A percentile compares a stretch with the other conserved stretches of the same genome.
These are phyloP conservation scores for Monopterus albus DNA, from an alignment of 2,113 vertebrate genomes.

Conservation along the genomic window DNA sequence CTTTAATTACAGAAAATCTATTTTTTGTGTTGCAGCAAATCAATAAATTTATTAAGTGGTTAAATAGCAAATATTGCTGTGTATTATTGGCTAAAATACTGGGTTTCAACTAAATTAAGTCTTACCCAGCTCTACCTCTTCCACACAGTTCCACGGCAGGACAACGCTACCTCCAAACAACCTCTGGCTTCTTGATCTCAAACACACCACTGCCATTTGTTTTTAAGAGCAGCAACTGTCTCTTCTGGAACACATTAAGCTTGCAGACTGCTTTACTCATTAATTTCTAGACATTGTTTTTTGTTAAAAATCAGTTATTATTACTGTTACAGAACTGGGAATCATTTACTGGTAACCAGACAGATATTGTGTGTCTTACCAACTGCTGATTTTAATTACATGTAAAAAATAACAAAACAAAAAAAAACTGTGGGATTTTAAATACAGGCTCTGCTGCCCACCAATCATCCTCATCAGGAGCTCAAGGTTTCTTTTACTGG, in stretches of 20 bases:
- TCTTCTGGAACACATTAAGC: neutral
- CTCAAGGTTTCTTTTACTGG: constrained; percentile 34
- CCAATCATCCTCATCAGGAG: constrained; percentile 1
- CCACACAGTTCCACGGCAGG: neutral
- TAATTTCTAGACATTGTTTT: neutral
- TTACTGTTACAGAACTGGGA: neutral
- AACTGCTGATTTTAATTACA: neutral
- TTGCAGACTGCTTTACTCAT: neutral
- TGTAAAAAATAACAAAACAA: too few relatives aligned
- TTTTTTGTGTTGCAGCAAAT: too few relatives aligned
- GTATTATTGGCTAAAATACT: neutral
- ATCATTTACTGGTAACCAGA: neutral
- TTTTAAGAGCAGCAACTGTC: too few relatives aligned
- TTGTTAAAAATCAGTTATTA: neutral
- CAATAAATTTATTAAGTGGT: too few relatives aligned
- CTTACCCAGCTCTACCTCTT: neutral
- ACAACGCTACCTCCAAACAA: constrained; percentile 8
- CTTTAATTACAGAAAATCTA: neutral
- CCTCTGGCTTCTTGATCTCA: constrained; percentile 4
- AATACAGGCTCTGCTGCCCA: neutral
- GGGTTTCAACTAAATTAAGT: constrained; percentile 10
- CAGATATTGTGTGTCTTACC: neutral
- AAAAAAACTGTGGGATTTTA: too few relatives aligned
- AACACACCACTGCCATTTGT: neutral
- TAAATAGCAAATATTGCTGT: neutral